Base-by-base conservation (phyloP, 2,888 invertebrate genomes). In the Eudemis profundana region DNA sequence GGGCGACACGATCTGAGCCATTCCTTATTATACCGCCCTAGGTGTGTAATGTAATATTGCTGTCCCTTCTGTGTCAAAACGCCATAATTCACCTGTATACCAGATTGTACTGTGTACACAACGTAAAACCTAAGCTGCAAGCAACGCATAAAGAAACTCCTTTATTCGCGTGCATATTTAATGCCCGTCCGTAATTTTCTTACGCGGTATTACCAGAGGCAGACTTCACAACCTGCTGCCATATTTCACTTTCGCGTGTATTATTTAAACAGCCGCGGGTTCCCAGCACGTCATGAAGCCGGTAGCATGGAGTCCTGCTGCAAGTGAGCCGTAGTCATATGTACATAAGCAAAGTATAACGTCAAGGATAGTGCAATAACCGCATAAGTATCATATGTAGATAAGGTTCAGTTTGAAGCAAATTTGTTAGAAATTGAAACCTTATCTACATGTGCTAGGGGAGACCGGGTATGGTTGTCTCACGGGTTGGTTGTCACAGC, bases 241-340 rank as follows among this genome's bases (percentile, higher is more conserved):
- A 56, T 56, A 56, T 56, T 56, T 42, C 27, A 42, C 29, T 42
- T 56, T 29, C 42, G 27, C 15, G 54, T 19, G 17, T 54, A 54
- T 54, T 54, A 54, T 42, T 56, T 56, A 56, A 29, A 44, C 54
- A 56, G 27, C 15, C 40, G 23, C 40, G 23, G 42, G 40, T 17
- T 44, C 42, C 29, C 42, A 17, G 36, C 2, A 42, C 8, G 27
- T 27, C n/a, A 27, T 15, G 17, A 54, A 27, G 54, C 7, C 12
- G 4, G 7, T 56, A 42, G 42, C 1, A 3, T 4, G n/a, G 29
- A 42, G 17, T 29, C 29, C 27, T n/a, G 17, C 19, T 17, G 14
- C 14, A n/a, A 12, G 27, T 27, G 2, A 23, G 0, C 1, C 10
- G 4, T 14, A 40, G 23, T 53, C 23, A 14, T 51, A 7, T 29